Conservation (phyloP, 2,797 vertebrate species). For the Hybognathus amarus region DNA sequence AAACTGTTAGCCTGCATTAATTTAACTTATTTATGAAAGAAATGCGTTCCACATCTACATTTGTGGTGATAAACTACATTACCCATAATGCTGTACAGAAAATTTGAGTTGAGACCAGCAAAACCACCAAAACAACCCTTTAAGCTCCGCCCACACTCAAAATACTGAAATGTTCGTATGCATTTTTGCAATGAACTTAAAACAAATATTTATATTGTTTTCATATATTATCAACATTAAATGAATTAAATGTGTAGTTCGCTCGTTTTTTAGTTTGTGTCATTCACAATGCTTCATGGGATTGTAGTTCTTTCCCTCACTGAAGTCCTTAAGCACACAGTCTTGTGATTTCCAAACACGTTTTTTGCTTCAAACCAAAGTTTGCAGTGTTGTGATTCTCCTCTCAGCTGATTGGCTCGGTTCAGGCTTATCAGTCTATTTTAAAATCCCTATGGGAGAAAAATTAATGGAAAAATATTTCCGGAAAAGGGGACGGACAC, state of each 20-base stretch:
- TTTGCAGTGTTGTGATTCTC: no score
- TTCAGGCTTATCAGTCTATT: neutral
- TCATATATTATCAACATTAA: neutral
- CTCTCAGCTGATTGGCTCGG: neutral
- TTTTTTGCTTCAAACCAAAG: no score
- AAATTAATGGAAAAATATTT: neutral
- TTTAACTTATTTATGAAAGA: neutral
- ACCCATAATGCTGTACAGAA: neutral
- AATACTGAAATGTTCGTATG: neutral
- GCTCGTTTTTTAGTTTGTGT: neutral
- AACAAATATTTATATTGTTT: no score
- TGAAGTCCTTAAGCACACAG: neutral
- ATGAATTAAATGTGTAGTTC: neutral
- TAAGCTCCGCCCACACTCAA: neutral
- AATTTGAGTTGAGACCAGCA: neutral
- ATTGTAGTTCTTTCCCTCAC: neutral
- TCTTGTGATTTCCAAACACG: neutral
- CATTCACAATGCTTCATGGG: neutral
- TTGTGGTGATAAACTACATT: neutral
- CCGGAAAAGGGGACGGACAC: rapidly evolving
- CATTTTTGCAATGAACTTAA: no score
- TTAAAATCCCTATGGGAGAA: neutral
- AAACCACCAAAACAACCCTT: no score
- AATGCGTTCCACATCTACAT: neutral
- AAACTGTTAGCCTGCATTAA: neutral